Evolutionary conservation across 2,888 invertebrate species (phyloP).

Genomic region (Operophtera brumata): DNA sequence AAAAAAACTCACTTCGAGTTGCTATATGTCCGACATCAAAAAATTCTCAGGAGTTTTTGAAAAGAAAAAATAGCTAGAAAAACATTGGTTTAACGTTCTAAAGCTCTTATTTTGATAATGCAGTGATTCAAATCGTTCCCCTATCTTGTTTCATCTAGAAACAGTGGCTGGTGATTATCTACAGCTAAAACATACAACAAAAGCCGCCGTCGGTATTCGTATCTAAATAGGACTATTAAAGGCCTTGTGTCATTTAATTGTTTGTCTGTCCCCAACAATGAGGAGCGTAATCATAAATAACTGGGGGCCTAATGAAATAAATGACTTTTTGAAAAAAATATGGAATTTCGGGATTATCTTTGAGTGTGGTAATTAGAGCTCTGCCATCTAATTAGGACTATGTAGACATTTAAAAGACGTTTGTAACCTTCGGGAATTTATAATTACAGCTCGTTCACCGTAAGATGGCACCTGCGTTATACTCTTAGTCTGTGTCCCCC

Average conservation of each 20-base stretch:
- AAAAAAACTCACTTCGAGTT: too few relatives aligned
- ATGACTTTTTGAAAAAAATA: slow-evolving; percentile 31
- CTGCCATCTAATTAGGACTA: too few relatives aligned
- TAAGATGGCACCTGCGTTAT: too few relatives aligned
- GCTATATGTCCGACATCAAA: too few relatives aligned
- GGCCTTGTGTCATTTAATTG: slow-evolving; percentile 57
- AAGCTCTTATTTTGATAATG: slow-evolving; percentile 1
- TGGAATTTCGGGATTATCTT: background rate
- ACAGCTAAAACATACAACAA: slow-evolving; percentile 33
- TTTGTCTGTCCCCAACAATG: slow-evolving; percentile 53
- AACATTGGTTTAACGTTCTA: background rate
- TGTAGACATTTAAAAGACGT: too few relatives aligned
- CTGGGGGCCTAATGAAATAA: slow-evolving; percentile 42
- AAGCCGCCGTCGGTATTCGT: slow-evolving; percentile 42
- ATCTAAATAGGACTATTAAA: slow-evolving; percentile 58
- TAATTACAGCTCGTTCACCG: too few relatives aligned
- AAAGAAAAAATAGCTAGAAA: too few relatives aligned
- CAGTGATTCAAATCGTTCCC: slow-evolving; percentile 7
- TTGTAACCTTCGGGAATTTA: too few relatives aligned
- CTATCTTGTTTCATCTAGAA: slow-evolving; percentile 13
- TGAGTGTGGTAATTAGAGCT: background rate
- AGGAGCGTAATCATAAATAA: slow-evolving; percentile 51
- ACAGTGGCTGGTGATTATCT: slow-evolving; percentile 32
- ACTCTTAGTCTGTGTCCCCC: too few relatives aligned
- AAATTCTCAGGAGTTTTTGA: too few relatives aligned